Conservation (phyloP, 2,113 vertebrate genomes). For the human region GRCh38 chr2:176995501-176996000, state of each 20-base stretch:
- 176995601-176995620: neutral
- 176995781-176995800: neutral
- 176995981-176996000: neutral
- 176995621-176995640: too few species aligned
- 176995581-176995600: neutral
- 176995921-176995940: neutral
- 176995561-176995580: neutral
- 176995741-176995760: neutral
- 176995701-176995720: neutral
- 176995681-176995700: neutral
- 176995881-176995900: neutral
- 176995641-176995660: neutral
- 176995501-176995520: neutral
- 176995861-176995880: neutral
- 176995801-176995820: neutral
- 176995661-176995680: neutral
- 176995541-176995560: neutral
- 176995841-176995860: neutral
- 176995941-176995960: neutral
- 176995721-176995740: neutral
- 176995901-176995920: neutral
- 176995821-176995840: neutral
- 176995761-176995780: neutral
- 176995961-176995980: neutral
- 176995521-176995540: neutral